Evolutionary conservation across 2,113 vertebrate species (phyloP).

Genomic region (Muscicapa adusta): DNA sequence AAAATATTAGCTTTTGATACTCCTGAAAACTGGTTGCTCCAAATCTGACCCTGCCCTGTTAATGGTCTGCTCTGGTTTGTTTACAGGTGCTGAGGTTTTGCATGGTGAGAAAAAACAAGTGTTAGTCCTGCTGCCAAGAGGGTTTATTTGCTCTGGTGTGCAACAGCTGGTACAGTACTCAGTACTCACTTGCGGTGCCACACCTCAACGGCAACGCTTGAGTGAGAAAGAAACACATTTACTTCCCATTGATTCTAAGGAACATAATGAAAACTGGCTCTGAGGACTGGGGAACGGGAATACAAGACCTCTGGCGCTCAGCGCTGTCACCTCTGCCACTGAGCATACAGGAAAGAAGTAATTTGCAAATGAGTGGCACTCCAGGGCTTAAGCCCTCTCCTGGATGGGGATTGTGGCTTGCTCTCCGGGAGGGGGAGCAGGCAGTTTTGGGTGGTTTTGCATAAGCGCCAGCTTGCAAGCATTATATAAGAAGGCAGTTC

Average conservation of each 20-base stretch:
- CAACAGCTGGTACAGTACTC: neutral
- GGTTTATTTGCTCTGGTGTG: neutral
- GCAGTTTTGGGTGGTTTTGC: neutral
- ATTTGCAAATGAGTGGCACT: neutral
- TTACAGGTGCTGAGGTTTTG: neutral
- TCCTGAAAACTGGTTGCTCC: neutral
- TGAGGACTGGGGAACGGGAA: neutral
- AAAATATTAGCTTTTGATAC: neutral
- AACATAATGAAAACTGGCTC: neutral
- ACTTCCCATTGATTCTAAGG: neutral
- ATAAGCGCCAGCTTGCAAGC: neutral
- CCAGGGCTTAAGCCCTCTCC: neutral
- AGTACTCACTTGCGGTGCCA: neutral
- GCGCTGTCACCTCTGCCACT: neutral
- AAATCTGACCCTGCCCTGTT: neutral
- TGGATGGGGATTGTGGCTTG: neutral
- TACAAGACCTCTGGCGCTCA: neutral
- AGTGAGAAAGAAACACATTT: neutral
- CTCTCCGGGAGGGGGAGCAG: neutral
- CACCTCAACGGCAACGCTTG: neutral
- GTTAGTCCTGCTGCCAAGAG: neutral
- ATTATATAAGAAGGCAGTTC: neutral
- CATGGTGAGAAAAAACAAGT: neutral
- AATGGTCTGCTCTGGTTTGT: neutral
- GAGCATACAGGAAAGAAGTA: neutral